Conservation (phyloP, 1,140 invertebrate species). For the Myzus persicae region DNA sequence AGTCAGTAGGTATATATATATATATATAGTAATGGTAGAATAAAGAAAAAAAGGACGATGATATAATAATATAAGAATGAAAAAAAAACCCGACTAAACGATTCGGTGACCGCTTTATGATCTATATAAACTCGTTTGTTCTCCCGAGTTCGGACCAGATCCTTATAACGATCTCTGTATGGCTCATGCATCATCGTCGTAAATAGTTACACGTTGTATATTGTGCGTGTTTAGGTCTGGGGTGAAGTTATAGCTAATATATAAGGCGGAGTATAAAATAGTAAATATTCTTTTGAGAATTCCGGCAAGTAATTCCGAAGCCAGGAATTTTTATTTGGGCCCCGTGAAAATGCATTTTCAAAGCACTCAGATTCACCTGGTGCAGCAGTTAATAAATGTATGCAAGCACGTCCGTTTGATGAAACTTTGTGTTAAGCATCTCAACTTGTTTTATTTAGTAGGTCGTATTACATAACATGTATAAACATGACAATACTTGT, state of each 20-base stretch:
- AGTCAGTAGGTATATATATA: no score
- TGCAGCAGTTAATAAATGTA: no score
- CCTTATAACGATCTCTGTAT: neutral
- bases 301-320: neutral
- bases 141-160: neutral
- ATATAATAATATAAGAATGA: neutral
- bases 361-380: neutral
- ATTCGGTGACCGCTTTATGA: constrained; percentile 6
- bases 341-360: neutral
- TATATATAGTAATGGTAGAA: neutral
- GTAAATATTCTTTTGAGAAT: neutral
- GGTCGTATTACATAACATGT: neutral
- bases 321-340: neutral
- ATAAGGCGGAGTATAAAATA: neutral
- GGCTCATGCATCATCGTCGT: neutral
- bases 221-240: neutral
- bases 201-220: neutral
- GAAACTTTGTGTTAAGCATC: neutral
- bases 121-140: constrained; percentile 2
- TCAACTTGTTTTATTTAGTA: neutral
- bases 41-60: neutral
- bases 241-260: neutral
- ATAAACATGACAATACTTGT: neutral
- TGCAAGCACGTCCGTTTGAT: neutral
- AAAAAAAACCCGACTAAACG: neutral